Evolutionary conservation across 2,888 invertebrate species (phyloP).

Genomic region (Drosophila subquinaria): DNA sequence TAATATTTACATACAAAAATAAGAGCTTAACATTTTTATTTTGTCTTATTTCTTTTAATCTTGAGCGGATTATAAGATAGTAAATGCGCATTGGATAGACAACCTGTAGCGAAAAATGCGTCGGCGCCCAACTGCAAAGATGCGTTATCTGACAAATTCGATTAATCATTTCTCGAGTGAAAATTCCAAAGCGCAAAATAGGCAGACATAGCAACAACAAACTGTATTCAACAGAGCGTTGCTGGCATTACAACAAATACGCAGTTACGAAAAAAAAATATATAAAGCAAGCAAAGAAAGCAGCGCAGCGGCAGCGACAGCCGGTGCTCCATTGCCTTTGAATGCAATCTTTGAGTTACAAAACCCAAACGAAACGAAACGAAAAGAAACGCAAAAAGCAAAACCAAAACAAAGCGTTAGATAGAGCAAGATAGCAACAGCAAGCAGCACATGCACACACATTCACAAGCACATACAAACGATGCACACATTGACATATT

Average conservation of each 20-base stretch:
- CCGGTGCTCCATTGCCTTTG: conserved; percentile 48
- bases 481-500: conserved; percentile 47
- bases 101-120: conserved; percentile 35
- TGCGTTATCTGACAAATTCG: conserved; percentile 71
- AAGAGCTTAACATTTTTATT: not conserved
- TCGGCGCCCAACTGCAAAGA: conserved; percentile 62
- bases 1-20: conserved; percentile 1
- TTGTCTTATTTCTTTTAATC: not conserved
- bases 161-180: conserved; percentile 77
- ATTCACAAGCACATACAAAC: conserved; percentile 10
- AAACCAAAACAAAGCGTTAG: conserved; percentile 78
- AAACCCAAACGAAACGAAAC: conserved; percentile 53
- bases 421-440: conserved; percentile 58
- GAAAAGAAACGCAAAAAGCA: conserved; percentile 62
- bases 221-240: conserved; percentile 69
- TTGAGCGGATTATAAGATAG: conserved; percentile 6
- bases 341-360: conserved; percentile 71
- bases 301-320: conserved; percentile 22
- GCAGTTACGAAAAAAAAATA: conserved; percentile 66
- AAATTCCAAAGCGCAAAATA: conserved; percentile 60
- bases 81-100: conserved; percentile 14
- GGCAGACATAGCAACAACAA: conserved; percentile 23
- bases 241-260: conserved; percentile 75
- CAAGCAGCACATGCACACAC: conserved; percentile 31
- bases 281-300: conserved; percentile 10